Base-by-base conservation (phyloP, 2,113 vertebrate genomes). In the Copsychus sechellarum region DNA sequence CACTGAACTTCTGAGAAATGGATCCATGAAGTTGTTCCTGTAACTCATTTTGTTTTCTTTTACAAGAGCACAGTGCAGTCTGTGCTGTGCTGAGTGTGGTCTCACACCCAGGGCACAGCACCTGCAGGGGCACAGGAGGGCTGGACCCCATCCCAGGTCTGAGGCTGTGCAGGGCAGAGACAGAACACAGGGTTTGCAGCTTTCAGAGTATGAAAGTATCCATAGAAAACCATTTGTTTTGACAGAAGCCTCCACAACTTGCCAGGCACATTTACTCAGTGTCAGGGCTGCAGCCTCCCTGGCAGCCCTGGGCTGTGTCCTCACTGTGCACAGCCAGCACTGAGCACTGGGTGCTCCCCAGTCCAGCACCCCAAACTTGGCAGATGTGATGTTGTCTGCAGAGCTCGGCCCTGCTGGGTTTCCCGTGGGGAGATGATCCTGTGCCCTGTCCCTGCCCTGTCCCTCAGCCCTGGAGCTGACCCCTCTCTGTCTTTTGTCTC, bases 201-300 rank as follows among this genome's bases (percentile, higher is more conserved):
- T 69, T 24, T 54, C 51, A 48, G 1, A 0, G 12, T 3, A 25
- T 13, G 81, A 54, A 67, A 84, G 78, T 23, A 29, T 5, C 26
- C 50, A 38, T 5, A 61, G 38, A 9, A 73, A 83, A n/a, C 0
- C 8, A 5, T 53, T 5, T 34, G 36, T 29, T 67, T 28, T 23
- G 34, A 16, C 65, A 62, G 85, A 79, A 66, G 22, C 56, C 14
- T 76, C 66, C 38, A 50, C n/a, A 33, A 2, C 20, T 33, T 47
- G 8, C 72, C 1, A 1, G 31, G 43, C 0, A 0, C 0, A 0
- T 58, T 72, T 34, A 5, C 48, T 26, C 20, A 0, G 57, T 0
- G 0, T 3, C 1, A 3, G 31, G 51, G 58, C n/a, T 54, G 14
- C 50, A 34, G 16, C 21, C 33, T 11, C 24, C 36, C 57, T 8